These are phyloP conservation scores for Drosophila fulvimacula DNA, from an alignment of 2,888 invertebrate genomes.

Conservation along the genomic window DNA sequence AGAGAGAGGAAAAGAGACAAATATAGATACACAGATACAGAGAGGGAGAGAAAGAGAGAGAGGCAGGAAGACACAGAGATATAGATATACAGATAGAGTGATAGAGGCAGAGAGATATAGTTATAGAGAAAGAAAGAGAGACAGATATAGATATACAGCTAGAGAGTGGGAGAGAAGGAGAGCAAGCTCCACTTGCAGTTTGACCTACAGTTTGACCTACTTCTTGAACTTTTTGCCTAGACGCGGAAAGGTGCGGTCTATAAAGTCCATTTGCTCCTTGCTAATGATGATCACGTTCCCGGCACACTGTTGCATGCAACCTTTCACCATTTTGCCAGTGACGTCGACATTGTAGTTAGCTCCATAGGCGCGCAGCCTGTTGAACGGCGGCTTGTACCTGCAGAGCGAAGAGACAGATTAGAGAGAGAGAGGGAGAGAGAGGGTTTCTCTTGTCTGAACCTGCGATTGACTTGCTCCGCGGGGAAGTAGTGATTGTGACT, in stretches of 20 bases:
- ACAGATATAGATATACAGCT: background rate
- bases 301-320: constrained; percentile 63
- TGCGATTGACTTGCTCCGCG: constrained; percentile 71
- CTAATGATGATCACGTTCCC: constrained; percentile 68
- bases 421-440: background rate
- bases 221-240: constrained; percentile 69
- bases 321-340: constrained; percentile 66
- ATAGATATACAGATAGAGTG: too few relatives aligned
- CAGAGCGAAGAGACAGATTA: background rate
- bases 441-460: constrained; percentile 43
- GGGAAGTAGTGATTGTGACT: constrained; percentile 82
- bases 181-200: too few relatives aligned
- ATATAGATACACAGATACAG: too few relatives aligned
- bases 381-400: constrained; percentile 71
- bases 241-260: constrained; percentile 59
- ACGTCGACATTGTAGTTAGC: constrained; percentile 36
- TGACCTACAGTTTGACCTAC: too few relatives aligned
- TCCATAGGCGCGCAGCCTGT: constrained; percentile 58
- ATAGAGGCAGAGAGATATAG: background rate
- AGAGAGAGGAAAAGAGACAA: background rate
- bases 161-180: background rate
- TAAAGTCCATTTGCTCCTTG: constrained; percentile 69
- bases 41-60: background rate
- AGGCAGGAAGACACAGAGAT: too few relatives aligned
- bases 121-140: background rate